These are phyloP conservation scores for Anguilla japonica DNA, from an alignment of 2,113 vertebrate genomes.

Conservation along the genomic window DNA sequence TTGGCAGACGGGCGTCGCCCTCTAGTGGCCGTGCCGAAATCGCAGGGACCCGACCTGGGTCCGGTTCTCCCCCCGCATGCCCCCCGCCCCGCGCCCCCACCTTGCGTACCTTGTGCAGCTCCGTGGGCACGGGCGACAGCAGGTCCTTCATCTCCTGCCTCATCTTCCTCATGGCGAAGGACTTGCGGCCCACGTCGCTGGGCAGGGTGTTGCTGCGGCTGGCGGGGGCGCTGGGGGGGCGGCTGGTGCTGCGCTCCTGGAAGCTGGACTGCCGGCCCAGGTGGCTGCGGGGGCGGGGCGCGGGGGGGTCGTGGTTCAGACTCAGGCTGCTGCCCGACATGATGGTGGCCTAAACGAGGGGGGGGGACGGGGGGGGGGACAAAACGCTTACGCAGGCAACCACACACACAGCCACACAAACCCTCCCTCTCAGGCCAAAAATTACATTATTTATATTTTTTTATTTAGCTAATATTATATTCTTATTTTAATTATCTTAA, in stretches of 20 bases:
- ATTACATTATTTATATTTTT: too few species aligned
- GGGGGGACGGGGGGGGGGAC: not conserved
- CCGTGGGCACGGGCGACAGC: conserved; percentile 93
- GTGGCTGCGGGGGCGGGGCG: conserved; percentile 74
- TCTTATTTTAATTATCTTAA: too few species aligned
- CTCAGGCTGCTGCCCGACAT: conserved; percentile 89
- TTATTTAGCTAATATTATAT: too few species aligned
- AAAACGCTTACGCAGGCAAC: too few species aligned
- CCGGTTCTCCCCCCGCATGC: too few species aligned
- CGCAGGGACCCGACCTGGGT: not conserved
- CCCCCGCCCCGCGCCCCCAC: too few species aligned
- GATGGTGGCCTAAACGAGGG: conserved; percentile 70
- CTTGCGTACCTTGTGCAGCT: conserved; percentile 88
- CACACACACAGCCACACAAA: too few species aligned
- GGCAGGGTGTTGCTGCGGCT: conserved; percentile 93
- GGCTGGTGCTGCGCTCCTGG: conserved; percentile 86
- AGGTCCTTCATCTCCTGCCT: conserved; percentile 95
- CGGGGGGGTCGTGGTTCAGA: conserved; percentile 86
- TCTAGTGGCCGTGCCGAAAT: not conserved
- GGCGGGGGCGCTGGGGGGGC: conserved; percentile 82
- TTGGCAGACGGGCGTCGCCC: not conserved
- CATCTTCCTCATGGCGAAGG: conserved; percentile 89
- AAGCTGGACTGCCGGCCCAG: conserved; percentile 96
- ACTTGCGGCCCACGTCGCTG: conserved; percentile 86
- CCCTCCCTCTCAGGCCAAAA: too few species aligned